Evolutionary conservation across 2,888 invertebrate species (phyloP).

Genomic region (Pseudococcus viburni): DNA sequence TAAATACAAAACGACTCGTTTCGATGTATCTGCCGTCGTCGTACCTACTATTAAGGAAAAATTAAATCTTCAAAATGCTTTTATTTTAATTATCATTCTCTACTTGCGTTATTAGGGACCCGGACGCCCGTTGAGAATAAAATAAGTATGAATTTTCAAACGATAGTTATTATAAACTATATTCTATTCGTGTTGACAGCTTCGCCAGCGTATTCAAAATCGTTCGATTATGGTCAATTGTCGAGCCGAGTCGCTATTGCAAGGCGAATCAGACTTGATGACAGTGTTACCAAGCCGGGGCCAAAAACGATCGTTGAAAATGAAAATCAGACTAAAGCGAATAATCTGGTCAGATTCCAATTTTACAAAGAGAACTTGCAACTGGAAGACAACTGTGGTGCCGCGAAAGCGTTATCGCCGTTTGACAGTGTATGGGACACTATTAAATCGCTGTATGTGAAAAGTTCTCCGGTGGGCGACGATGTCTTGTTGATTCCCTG

Average conservation of each 20-base stretch:
- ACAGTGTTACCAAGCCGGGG: background rate
- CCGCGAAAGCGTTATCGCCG: background rate
- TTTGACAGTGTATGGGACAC: slow-evolving; percentile 13
- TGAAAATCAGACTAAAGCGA: background rate
- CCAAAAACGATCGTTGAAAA: background rate
- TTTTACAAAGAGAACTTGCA: slow-evolving; percentile 11
- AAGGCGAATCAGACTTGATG: background rate
- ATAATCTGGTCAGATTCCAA: background rate
- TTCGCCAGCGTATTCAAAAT: background rate
- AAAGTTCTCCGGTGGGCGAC: background rate
- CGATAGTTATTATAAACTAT: background rate
- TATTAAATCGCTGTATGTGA: background rate
- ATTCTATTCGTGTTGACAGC: background rate
- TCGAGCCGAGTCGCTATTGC: background rate
- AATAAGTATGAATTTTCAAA: background rate
- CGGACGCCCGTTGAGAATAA: too few species aligned
- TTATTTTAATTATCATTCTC: background rate
- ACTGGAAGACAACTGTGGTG: background rate
- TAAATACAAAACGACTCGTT: slow-evolving; percentile 35
- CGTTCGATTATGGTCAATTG: background rate
- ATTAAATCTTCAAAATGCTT: background rate
- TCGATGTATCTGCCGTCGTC: slow-evolving; percentile 18
- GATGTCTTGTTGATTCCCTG: slow-evolving; percentile 9
- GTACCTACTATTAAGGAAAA: background rate
- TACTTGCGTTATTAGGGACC: too few species aligned